Conservation (phyloP, 2,888 invertebrate species). For the Melanchra persicariae region DNA sequence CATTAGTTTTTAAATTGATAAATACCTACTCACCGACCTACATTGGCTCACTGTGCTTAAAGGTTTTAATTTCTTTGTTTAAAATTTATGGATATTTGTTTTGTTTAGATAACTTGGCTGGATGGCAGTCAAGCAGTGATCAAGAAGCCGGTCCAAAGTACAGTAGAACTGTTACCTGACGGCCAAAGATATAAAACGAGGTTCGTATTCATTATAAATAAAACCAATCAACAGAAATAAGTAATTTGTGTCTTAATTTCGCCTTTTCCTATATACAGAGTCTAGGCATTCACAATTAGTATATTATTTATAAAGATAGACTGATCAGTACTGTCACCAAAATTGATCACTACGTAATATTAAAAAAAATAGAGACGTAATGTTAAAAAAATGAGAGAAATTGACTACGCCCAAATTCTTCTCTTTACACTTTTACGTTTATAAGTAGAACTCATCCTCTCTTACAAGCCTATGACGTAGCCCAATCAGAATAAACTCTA, state of each 20-base stretch:
- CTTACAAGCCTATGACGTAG: not conserved
- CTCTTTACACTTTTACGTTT: too few species aligned
- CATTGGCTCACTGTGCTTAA: too few species aligned
- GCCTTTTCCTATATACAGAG: too few species aligned
- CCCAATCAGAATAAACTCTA: not conserved
- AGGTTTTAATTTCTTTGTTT: not conserved
- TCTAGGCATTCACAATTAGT: too few species aligned
- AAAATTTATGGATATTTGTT: conserved; percentile 6
- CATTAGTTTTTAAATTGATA: too few species aligned
- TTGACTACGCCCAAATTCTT: too few species aligned
- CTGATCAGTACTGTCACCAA: not conserved
- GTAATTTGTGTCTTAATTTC: too few species aligned
- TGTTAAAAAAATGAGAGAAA: too few species aligned
- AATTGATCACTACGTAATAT: too few species aligned
- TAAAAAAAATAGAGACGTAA: too few species aligned
- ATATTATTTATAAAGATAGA: not conserved
- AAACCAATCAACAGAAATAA: not conserved
- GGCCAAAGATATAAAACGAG: conserved; percentile 94
- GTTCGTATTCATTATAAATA: conserved; percentile 57
- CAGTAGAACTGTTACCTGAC: conserved; percentile 93
- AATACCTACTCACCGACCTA: too few species aligned
- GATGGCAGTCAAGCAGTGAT: conserved; percentile 95
- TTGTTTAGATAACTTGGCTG: conserved; percentile 95
- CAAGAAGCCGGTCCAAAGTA: conserved; percentile 93
- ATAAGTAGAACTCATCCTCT: too few species aligned